Evolutionary conservation across 2,888 invertebrate genomes (phyloP), one percentile per base, ranked within the genome.

Genomic region (Aleiodes alternator): DNA sequence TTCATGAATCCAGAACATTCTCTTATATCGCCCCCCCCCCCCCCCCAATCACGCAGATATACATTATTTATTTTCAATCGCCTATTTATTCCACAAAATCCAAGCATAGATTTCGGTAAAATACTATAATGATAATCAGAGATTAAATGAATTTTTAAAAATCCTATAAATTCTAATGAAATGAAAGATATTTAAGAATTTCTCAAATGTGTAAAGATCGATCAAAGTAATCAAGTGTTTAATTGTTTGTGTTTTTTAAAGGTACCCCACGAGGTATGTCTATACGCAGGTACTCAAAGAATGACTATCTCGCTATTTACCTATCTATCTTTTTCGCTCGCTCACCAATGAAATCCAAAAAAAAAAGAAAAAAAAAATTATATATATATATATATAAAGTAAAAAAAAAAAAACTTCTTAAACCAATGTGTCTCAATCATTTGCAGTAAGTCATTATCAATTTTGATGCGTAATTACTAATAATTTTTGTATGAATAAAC

Each of bases 251-350:
- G 59, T 75, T 75, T 50, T 53, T 89, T 88, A 85, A 89, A 89
- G 89, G 89, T 88, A 87, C 87, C 84, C 89, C 89, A 88, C 88
- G 87, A 89, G 89, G 89, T 89, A 89, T 88, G 88, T 88, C 85
- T 80, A 87, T 85, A 82, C 85, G 86, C 87, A 87, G 86, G 87
- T 84, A 87, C 79, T 80, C 80, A 61, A 57, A 64, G 50, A 57
- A 59, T 70, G 75, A 76, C 64, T 73, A 55, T 73, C 57, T 69
- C 69, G 34, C 66, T 71, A 59, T 48, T 43, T 57, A 43, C 56
- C 34, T 70, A 57, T 64, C n/a, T 75, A 29, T 70, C 59, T 76
- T 53, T 75, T 57, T 59, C 59, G 55, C 61, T 75, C 61, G 51
- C 68, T 75, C 68, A 53, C 61, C 55, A 73, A 73, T 71, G 16